phyloP scores from a whole-genome alignment of 2,888 invertebrate species.

The Cheilosia urbana region DNA sequence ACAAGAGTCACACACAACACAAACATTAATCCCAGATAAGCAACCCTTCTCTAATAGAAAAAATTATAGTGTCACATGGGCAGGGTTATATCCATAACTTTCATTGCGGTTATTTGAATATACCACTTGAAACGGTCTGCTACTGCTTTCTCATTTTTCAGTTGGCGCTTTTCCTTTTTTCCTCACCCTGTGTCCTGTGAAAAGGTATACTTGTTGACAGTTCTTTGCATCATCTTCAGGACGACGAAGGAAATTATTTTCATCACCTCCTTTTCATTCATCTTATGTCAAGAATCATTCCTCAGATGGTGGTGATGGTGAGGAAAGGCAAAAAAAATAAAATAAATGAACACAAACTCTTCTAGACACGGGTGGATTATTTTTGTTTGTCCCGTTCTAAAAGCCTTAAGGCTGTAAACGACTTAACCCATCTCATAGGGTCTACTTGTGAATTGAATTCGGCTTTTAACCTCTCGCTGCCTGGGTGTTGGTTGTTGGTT shows the following conservation, averaged over 20 bases:
- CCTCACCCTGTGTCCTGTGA: constrained; percentile 19
- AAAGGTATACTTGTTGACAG: constrained; percentile 69
- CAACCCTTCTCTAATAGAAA: constrained; percentile 24
- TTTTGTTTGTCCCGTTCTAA: constrained; percentile 25
- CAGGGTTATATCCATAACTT: constrained; percentile 65
- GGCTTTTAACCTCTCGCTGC: constrained; percentile 46
- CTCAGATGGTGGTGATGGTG: not conserved
- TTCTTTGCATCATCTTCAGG: constrained; percentile 58
- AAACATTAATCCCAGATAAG: constrained; percentile 16
- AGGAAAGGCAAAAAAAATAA: not conserved
- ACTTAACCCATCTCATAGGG: constrained; percentile 66
- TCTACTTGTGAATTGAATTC: constrained; percentile 57
- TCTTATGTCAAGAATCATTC: constrained; percentile 64
- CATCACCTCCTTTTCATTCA: constrained; percentile 43
- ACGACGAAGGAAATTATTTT: constrained; percentile 12
- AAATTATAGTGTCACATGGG: constrained; percentile 54
- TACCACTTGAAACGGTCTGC: constrained; percentile 52
- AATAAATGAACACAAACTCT: too few species aligned
- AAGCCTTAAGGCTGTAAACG: constrained; percentile 68
- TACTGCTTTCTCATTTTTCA: constrained; percentile 46
- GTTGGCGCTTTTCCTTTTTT: not conserved
- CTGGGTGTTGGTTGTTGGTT: constrained; percentile 33
- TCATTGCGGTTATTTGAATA: constrained; percentile 69
- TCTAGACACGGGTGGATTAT: not conserved
- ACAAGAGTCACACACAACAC: constrained; percentile 11